Conservation (phyloP, 2,888 invertebrate species). For the Arctia plantaginis region DNA sequence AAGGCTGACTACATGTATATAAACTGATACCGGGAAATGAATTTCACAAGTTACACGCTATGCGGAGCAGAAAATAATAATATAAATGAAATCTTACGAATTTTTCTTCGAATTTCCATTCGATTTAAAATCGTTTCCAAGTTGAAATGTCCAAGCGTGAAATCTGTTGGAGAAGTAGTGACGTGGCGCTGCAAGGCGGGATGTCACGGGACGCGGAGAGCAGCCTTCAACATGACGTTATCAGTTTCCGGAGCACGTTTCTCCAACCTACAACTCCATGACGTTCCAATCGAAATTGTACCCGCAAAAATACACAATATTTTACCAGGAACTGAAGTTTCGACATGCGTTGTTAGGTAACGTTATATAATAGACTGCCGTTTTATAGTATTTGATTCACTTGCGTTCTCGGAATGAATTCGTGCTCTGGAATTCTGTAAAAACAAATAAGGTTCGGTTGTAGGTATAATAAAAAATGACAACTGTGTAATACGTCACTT, state of each 20-base stretch:
- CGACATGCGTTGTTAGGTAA: constrained; percentile 21
- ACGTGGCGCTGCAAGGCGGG: background rate
- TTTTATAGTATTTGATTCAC: background rate
- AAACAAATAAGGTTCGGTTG: background rate
- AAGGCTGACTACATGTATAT: background rate
- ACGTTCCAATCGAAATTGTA: constrained; percentile 30
- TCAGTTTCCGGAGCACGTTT: constrained; percentile 38
- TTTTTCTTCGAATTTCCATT: constrained; percentile 32
- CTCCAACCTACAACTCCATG: constrained; percentile 34
- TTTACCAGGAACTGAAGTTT: constrained; percentile 30
- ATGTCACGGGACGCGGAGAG: background rate
- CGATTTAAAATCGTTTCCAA: constrained; percentile 40
- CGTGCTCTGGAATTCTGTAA: background rate
- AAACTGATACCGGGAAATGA: background rate
- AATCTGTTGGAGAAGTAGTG: constrained; percentile 29
- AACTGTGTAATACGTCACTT: background rate
- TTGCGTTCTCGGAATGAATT: background rate
- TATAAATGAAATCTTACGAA: constrained; percentile 43
- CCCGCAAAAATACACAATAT: constrained; percentile 32
- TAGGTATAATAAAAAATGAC: background rate
- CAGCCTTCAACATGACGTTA: constrained; percentile 42
- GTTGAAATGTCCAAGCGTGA: constrained; percentile 46
- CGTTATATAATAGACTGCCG: constrained; percentile 16
- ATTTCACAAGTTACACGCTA: constrained; percentile 31
- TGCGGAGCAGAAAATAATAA: constrained; percentile 38